Percentiles rank a stretch among this genome's conserved stretches.
These are phyloP conservation scores for Syrphus vitripennis DNA, from an alignment of 2,888 invertebrate genomes.

Conservation along the genomic window DNA sequence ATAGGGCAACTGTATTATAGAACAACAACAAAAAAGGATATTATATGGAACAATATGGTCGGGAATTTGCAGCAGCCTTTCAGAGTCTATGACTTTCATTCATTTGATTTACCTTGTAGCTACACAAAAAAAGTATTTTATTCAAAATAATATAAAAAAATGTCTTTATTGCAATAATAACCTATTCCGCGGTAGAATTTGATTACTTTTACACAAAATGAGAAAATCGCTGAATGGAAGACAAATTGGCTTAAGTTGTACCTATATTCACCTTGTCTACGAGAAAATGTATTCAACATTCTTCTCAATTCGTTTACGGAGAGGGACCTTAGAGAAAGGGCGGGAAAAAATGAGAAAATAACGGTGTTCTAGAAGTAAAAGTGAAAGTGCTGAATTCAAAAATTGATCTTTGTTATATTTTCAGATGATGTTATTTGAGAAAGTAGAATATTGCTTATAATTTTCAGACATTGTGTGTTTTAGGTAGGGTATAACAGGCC, in stretches of 20 bases:
- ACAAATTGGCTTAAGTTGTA: conserved; percentile 16
- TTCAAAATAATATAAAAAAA: neutral
- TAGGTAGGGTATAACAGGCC: too few species aligned
- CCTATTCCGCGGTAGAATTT: neutral
- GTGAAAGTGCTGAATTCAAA: neutral
- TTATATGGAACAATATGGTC: conserved; percentile 17
- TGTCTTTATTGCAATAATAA: conserved; percentile 18
- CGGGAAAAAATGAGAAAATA: too few species aligned
- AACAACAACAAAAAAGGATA: neutral
- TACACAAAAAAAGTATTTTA: neutral
- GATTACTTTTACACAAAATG: conserved; percentile 8
- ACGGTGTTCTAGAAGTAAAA: neutral
- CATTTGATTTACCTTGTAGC: conserved; percentile 40
- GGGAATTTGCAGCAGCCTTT: conserved; percentile 24
- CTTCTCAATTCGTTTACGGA: too few species aligned
- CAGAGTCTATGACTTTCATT: conserved; percentile 36
- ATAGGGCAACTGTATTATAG: conserved; percentile 54
- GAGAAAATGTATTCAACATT: neutral
- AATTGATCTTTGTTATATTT: too few species aligned
- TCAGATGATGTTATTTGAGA: too few species aligned
- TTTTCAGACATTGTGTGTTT: too few species aligned
- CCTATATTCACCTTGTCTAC: neutral
- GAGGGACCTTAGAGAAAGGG: too few species aligned
- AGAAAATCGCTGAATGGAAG: conserved; percentile 13
- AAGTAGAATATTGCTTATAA: too few species aligned